These are phyloP conservation scores for Aphrocallistes beatrix DNA, from an alignment of 37 sponge, comb jelly and placozoan species.

Conservation along the genomic window DNA sequence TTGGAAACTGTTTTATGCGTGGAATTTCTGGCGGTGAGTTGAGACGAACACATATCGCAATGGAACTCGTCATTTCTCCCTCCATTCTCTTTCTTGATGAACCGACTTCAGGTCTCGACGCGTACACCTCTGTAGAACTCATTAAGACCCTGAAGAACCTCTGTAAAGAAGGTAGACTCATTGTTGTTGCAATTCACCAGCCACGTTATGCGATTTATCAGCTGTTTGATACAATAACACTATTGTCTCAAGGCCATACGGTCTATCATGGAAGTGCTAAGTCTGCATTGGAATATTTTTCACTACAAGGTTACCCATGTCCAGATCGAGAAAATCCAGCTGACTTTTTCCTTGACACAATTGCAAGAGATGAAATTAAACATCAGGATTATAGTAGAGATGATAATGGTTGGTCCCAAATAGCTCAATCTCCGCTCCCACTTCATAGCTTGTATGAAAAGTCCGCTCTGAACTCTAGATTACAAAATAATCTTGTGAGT, in stretches of 20 bases:
- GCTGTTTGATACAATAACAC: constrained; percentile 53
- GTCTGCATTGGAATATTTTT: constrained; percentile 37
- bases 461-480: not conserved
- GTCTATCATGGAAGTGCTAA: constrained; percentile 50
- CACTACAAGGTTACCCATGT: constrained; percentile 39
- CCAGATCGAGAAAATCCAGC: constrained; percentile 76
- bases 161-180: constrained; percentile 17
- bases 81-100: constrained; percentile 74
- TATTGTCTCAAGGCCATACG: constrained; percentile 44
- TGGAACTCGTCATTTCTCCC: constrained; percentile 81
- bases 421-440: too few species aligned
- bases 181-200: constrained; percentile 65
- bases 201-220: constrained; percentile 71
- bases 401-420: too few species aligned
- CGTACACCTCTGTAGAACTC: constrained; percentile 61
- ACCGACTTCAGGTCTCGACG: constrained; percentile 78
- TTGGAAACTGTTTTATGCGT: constrained; percentile 54
- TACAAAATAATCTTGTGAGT: not conserved
- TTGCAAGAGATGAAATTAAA: constrained; percentile 35
- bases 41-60: constrained; percentile 78
- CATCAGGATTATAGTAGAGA: too few species aligned
- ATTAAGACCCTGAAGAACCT: constrained; percentile 41
- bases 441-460: not conserved
- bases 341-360: constrained; percentile 65
- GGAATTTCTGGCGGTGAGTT: constrained; percentile 81